Conservation (phyloP, 2,797 vertebrate species). For the Gephyroberyx darwinii region DNA sequence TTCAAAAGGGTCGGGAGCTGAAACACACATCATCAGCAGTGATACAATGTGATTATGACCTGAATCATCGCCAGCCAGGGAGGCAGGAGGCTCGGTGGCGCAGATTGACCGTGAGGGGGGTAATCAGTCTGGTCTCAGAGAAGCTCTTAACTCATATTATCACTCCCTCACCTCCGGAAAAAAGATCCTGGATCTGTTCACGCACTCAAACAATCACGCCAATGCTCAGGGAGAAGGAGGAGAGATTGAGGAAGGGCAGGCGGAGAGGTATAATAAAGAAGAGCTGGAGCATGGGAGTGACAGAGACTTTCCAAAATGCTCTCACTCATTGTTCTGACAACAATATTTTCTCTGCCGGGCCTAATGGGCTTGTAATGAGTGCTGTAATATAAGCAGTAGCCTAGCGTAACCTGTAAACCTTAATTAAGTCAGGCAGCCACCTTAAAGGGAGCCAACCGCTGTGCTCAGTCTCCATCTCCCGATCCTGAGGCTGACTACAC, state of each 20-base stretch:
- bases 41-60: slow-evolving; percentile 75
- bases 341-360: slow-evolving; percentile 76
- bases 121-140: slow-evolving; percentile 69
- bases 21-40: slow-evolving; percentile 71
- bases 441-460: slow-evolving; percentile 66
- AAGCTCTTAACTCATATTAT: slow-evolving; percentile 70
- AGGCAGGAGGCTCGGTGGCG: slow-evolving; percentile 57
- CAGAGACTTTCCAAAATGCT: slow-evolving; percentile 61
- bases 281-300: slow-evolving; percentile 51
- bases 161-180: slow-evolving; percentile 56
- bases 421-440: slow-evolving; percentile 81
- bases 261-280: slow-evolving; percentile 51
- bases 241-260: slow-evolving; percentile 32
- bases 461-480: slow-evolving; percentile 61
- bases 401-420: slow-evolving; percentile 81
- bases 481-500: slow-evolving; percentile 51
- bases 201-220: slow-evolving; percentile 48
- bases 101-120: slow-evolving; percentile 65
- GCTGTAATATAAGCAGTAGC: slow-evolving; percentile 78
- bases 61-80: slow-evolving; percentile 70
- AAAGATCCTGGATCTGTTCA: slow-evolving; percentile 51
- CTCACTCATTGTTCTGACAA: slow-evolving; percentile 77
- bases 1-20: slow-evolving; percentile 63
- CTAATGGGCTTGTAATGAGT: slow-evolving; percentile 82
- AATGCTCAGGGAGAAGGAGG: slow-evolving; percentile 18